These are phyloP conservation scores for Drosophila ficusphila DNA, from an alignment of 1,140 invertebrate species.

Conservation along the genomic window DNA sequence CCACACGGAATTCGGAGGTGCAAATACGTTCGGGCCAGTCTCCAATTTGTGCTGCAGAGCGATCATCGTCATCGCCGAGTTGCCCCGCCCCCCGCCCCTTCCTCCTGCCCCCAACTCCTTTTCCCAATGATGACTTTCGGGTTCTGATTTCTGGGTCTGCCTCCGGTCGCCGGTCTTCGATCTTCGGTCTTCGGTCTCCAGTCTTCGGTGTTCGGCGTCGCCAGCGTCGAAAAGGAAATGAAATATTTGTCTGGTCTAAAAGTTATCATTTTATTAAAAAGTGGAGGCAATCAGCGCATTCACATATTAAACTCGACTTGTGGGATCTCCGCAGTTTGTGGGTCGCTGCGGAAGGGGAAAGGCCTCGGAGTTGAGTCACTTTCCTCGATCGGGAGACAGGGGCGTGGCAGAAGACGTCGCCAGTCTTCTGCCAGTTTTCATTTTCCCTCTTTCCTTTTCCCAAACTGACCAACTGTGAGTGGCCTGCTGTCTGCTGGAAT, in stretches of 20 bases:
- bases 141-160: conserved; percentile 44
- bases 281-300: conserved; percentile 83
- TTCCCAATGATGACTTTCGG: conserved; percentile 74
- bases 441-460: conserved; percentile 8
- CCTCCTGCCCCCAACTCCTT: too few species aligned
- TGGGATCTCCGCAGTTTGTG: conserved; percentile 69
- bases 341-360: conserved; percentile 37
- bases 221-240: conserved; percentile 73
- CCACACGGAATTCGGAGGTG: conserved; percentile 83
- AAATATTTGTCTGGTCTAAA: conserved; percentile 83
- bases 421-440: conserved; percentile 53
- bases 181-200: too few species aligned
- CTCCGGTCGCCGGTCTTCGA: conserved; percentile 28
- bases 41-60: conserved; percentile 77
- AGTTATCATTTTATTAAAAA: conserved; percentile 84
- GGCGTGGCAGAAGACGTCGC: conserved; percentile 72
- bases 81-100: conserved; percentile 37
- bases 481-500: conserved; percentile 40
- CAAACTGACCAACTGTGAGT: conserved; percentile 58
- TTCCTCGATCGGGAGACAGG: conserved; percentile 68
- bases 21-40: conserved; percentile 78
- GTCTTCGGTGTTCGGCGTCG: conserved; percentile 32
- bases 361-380: conserved; percentile 53
- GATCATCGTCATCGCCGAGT: conserved; percentile 54
- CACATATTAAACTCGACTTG: conserved; percentile 79